A percentile compares a stretch with the other conserved stretches of the same genome.
Evolutionary conservation across 2,797 vertebrate species (phyloP).

Genomic region (Chelmon rostratus): DNA sequence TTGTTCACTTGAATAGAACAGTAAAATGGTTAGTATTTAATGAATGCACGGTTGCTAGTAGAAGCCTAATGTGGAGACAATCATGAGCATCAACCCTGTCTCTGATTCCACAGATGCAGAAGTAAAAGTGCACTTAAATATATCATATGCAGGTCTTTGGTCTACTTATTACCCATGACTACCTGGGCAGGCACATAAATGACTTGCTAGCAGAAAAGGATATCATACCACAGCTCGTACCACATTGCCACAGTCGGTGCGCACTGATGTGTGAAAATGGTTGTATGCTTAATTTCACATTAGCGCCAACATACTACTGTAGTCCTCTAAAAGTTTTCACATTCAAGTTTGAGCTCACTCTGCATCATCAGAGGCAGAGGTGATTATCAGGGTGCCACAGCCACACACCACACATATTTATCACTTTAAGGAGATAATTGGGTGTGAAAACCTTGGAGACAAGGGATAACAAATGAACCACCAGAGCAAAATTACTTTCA

Average conservation of each 20-base stretch:
- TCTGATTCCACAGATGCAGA: conserved; percentile 10
- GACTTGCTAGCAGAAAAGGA: background rate
- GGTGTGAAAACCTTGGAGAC: conserved; percentile 76
- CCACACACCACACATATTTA: conserved; percentile 66
- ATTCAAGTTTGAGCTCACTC: conserved; percentile 40
- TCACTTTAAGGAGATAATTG: conserved; percentile 80
- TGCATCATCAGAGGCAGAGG: conserved; percentile 56
- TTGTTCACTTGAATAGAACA: background rate
- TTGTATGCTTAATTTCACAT: conserved; percentile 30
- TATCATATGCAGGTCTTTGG: background rate
- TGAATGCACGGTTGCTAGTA: background rate
- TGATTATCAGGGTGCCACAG: conserved; percentile 77
- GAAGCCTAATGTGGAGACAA: background rate
- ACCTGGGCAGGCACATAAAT: background rate
- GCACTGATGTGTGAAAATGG: conserved; percentile 24
- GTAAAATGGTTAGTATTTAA: background rate
- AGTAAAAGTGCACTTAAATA: background rate
- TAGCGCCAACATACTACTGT: conserved; percentile 6
- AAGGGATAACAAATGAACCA: conserved; percentile 68
- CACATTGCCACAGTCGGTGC: conserved; percentile 24
- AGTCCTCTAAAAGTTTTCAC: conserved; percentile 54
- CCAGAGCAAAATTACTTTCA: conserved; percentile 60
- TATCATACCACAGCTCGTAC: background rate
- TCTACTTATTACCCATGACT: background rate
- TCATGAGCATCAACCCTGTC: background rate